A percentile compares a stretch with the other conserved stretches of the same genome.
phyloP scores from a whole-genome alignment of 1,140 invertebrate species.

The Araneus ventricosus region DNA sequence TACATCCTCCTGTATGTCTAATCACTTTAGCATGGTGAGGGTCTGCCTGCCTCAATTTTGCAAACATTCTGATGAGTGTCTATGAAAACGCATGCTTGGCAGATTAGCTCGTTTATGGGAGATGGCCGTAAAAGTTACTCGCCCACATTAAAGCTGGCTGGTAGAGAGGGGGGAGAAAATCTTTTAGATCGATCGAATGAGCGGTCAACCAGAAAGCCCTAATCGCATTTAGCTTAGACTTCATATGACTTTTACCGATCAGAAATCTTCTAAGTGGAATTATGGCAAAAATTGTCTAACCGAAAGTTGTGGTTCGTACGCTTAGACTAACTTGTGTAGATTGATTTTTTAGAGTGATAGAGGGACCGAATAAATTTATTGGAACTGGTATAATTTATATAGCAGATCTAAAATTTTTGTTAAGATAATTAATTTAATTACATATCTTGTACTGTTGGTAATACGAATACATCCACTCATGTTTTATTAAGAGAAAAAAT shows the following conservation, averaged over 20 bases:
- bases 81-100: neutral
- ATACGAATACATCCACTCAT: too few relatives aligned
- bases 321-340: neutral
- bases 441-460: too few relatives aligned
- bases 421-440: too few relatives aligned
- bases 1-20: neutral
- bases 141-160: neutral
- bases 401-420: too few relatives aligned
- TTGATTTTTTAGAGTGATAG: neutral
- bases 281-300: neutral
- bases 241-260: constrained; percentile 11
- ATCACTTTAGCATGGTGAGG: neutral
- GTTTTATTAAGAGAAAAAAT: too few relatives aligned
- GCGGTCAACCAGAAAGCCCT: constrained; percentile 27
- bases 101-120: neutral
- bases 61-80: constrained; percentile 23
- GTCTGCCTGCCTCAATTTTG: neutral
- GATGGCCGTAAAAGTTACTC: neutral
- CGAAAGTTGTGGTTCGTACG: neutral
- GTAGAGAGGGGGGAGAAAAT: neutral
- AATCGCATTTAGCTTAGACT: neutral
- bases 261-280: neutral
- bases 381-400: too few relatives aligned
- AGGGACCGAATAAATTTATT: too few relatives aligned
- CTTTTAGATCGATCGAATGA: neutral